Base-by-base conservation (phyloP, 1,140 invertebrate species). In the Drosophila jambulina region DNA sequence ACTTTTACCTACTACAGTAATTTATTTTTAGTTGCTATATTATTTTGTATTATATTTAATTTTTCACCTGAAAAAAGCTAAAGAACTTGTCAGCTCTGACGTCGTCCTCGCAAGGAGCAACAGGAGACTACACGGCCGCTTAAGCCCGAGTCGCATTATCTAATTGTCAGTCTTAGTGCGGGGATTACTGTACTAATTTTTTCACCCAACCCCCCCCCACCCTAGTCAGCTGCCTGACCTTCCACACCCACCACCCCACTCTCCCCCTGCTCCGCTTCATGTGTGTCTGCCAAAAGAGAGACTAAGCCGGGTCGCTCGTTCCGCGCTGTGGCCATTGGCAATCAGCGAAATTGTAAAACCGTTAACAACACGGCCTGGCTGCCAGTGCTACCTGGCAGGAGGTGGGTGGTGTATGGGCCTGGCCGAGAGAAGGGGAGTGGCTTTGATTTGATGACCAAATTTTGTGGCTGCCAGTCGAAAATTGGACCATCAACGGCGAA, bases 131-230 rank as follows among this genome's bases (percentile, higher is more conserved):
- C 58, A 80, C 71, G 74, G 67, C 40, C 58, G 84, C 78, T 76
- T 61, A 63, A 86, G 85, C 77, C 75, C 82, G 58, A n/a, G 56
- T 62, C 65, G 84, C 80, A 87, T 87, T 88, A 87, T 88, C 84
- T 87, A 87, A 87, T 87, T 87, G 84, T 87, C 84, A 80, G 84
- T 84, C 84, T 87, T 87, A 87, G 70, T 42, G 61, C 61, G 53
- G 78, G 78, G 84, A 88, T 88, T 87, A 87, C 85, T 87, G 84
- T 88, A 87, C 84, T 88, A 83, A 87, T 56, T 87, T 87, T 87
- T 78, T 68, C 68, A 71, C 38, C 62, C 74, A 80, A 67, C 7
- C 13, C 1, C 45, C 60, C 27, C 29, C 23, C 46, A n/a, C 13
- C 48, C 13, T n/a, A n/a, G n/a, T n/a, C n/a, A n/a, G n/a, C n/a